phyloP scores from a whole-genome alignment of 2,888 invertebrate genomes.

The Thymelicus sylvestris region DNA sequence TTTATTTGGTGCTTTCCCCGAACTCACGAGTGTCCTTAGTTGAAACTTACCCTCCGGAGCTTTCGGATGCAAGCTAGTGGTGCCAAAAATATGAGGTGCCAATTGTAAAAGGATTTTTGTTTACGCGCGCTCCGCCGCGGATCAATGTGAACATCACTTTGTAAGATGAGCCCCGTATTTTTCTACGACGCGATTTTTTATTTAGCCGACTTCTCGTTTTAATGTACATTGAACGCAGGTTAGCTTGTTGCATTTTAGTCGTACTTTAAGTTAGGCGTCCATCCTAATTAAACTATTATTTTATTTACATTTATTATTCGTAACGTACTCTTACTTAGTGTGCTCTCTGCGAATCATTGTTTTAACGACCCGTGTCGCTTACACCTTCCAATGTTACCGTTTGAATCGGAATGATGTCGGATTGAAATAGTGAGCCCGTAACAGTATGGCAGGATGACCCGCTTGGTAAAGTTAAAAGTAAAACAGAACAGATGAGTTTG shows the following conservation, averaged over 20 bases:
- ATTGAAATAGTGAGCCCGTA: no score
- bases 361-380: no score
- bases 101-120: conserved; percentile 47
- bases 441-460: no score
- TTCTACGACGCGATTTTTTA: not conserved
- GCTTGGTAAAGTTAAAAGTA: no score
- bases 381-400: no score
- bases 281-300: not conserved
- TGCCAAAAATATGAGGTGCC: conserved; percentile 78
- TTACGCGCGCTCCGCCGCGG: not conserved
- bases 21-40: conserved; percentile 16
- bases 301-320: conserved; percentile 4
- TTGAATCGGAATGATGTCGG: no score
- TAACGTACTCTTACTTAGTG: not conserved
- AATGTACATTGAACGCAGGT: not conserved
- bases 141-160: no score
- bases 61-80: conserved; percentile 58
- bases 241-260: conserved; percentile 25
- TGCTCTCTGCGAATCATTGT: not conserved
- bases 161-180: not conserved
- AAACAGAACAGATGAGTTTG: not conserved
- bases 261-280: not conserved
- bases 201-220: not conserved
- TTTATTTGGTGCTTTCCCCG: conserved; percentile 32
- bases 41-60: conserved; percentile 44